Base-by-base conservation (phyloP, 2,797 vertebrate genomes). In the Galaxias olidus region DNA sequence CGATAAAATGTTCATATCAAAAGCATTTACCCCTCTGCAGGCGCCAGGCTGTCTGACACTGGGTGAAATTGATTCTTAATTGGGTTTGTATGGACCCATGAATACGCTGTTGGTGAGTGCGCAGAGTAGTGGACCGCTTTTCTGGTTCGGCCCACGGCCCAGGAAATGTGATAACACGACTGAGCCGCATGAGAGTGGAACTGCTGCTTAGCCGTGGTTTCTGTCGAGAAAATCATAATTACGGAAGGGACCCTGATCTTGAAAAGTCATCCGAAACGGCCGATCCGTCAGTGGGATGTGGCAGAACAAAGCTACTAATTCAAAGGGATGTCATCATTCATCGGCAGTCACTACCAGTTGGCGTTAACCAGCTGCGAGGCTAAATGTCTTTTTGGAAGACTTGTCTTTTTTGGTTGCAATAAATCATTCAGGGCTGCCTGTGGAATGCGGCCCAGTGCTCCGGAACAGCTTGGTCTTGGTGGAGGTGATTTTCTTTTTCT, bases 31-130 rank as follows among this genome's bases (percentile, higher is more conserved):
- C 81, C 88, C 87, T 91, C 86, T 87, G 80, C 84, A 77, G 91
- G 90, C 91, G 90, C 91, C 91, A 90, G 91, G 75, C 89, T 84
- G 91, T 92, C 91, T 92, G 89, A 91, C 90, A 92, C 86, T 88
- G 86, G 81, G 88, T 90, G 82, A 92, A 90, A 92, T 91, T 92
- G 90, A 91, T 90, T 91, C 90, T 86, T 92, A 92, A 92, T 92
- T 85, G 75, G 85, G 88, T 92, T 92, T 92, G 90, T 85, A 92
- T 92, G 88, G 91, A 92, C 89, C 88, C 30, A 75, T 79, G 85
- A 80, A 87, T 86, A 86, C 82, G 84, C 87, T 86, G 88, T 88
- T 88, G 86, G 90, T 84, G 87, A 85, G 89, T 82, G 15, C 81
- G 71, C 79, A 81, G 84, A 86, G 81, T 77, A 86, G 86, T 84